Conservation (phyloP, 2,797 vertebrate genomes). For the Sebastes elongatus region DNA sequence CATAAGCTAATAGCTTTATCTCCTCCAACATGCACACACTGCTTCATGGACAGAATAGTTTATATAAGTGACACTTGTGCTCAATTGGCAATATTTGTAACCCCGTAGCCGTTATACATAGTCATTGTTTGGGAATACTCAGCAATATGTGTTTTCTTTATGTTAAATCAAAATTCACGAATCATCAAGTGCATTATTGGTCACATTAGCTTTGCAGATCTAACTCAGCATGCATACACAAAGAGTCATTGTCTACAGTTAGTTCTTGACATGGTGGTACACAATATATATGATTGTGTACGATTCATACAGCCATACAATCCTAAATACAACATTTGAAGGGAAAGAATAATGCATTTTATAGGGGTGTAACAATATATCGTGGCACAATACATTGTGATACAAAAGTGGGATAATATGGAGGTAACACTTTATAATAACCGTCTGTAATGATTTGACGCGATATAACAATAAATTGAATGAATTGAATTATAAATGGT, state of each 20-base stretch:
- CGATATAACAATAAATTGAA: too few relatives aligned
- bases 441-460: too few relatives aligned
- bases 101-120: background rate
- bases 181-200: background rate
- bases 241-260: background rate
- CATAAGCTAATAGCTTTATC: background rate
- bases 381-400: background rate
- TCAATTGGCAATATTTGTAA: background rate
- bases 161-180: background rate
- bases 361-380: constrained; percentile 34
- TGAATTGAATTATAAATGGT: too few relatives aligned
- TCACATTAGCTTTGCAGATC: background rate
- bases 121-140: background rate
- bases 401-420: background rate
- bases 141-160: background rate
- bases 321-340: background rate
- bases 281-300: background rate
- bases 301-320: background rate
- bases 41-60: background rate
- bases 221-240: background rate
- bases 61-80: background rate
- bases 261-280: background rate
- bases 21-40: constrained; percentile 3
- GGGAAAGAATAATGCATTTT: background rate
- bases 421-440: too few relatives aligned